A percentile compares a stretch with the other conserved stretches of the same genome.
Evolutionary conservation across 1,140 invertebrate species (phyloP).

Genomic region (Homalodisca vitripennis): DNA sequence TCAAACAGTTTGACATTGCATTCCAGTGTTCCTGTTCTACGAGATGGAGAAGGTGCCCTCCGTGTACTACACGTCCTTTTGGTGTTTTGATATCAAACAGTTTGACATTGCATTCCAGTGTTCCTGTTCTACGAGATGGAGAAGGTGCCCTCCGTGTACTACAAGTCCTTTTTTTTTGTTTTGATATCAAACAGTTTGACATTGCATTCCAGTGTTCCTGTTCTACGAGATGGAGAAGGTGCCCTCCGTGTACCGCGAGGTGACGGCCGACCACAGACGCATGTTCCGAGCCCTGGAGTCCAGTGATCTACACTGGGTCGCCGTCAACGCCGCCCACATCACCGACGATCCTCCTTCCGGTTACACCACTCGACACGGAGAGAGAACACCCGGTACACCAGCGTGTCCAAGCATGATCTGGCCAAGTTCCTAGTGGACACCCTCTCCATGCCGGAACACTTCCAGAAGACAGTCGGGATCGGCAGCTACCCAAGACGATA

Average conservation of each 20-base stretch:
- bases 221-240: neutral
- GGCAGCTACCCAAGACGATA: constrained; percentile 43
- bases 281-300: constrained; percentile 72
- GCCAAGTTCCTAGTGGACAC: constrained; percentile 72
- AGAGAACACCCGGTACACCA: neutral
- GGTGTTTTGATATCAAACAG: no score
- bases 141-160: no score
- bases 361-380: neutral
- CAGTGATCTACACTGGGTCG: constrained; percentile 65
- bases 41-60: no score
- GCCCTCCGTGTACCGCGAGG: neutral
- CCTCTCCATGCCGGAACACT: constrained; percentile 63
- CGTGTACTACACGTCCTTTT: no score
- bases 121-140: no score
- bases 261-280: constrained; percentile 61
- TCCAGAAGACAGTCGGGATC: constrained; percentile 65
- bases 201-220: neutral
- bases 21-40: no score
- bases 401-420: constrained; percentile 67
- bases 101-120: no score
- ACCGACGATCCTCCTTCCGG: constrained; percentile 54
- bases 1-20: no score
- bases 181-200: no score
- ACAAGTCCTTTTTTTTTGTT: no score
- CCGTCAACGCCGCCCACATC: constrained; percentile 78